A percentile compares a stretch with the other conserved stretches of the same genome.
Evolutionary conservation across 2,888 invertebrate species (phyloP).

Genomic region (Molorchus minor): DNA sequence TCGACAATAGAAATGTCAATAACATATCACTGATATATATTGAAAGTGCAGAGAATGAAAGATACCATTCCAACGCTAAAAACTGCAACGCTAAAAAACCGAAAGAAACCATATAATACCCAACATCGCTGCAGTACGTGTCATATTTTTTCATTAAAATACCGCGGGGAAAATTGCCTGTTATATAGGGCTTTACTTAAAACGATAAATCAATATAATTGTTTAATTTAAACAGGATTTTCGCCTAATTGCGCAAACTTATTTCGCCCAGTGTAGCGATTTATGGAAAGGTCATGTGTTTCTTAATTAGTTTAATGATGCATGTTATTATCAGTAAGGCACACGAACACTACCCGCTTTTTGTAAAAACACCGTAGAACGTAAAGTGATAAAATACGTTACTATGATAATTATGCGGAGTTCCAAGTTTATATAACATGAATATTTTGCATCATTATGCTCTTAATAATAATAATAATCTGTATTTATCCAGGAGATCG

Average conservation of each 20-base stretch:
- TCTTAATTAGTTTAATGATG: slow-evolving; percentile 17
- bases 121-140: too few species aligned
- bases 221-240: slow-evolving; percentile 39
- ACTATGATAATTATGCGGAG: too few species aligned
- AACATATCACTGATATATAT: too few species aligned
- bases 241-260: slow-evolving; percentile 29
- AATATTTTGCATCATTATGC: too few species aligned
- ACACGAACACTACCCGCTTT: slow-evolving; percentile 2
- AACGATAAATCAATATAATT: slow-evolving; percentile 37
- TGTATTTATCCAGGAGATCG: too few species aligned
- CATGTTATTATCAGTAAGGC: slow-evolving; percentile 18
- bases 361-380: neutral
- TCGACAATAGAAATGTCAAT: too few species aligned
- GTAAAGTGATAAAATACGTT: slow-evolving; percentile 2
- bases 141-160: slow-evolving; percentile 1
- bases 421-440: too few species aligned
- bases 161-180: neutral
- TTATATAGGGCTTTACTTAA: neutral
- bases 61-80: too few species aligned
- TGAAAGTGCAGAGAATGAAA: too few species aligned
- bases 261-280: slow-evolving; percentile 13
- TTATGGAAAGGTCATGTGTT: slow-evolving; percentile 25
- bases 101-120: too few species aligned
- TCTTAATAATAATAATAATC: too few species aligned
- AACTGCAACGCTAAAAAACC: too few species aligned